Percentiles rank a stretch among this genome's conserved stretches.
Conservation (phyloP, 2,797 vertebrate genomes). For the Erethizon dorsatum region DNA sequence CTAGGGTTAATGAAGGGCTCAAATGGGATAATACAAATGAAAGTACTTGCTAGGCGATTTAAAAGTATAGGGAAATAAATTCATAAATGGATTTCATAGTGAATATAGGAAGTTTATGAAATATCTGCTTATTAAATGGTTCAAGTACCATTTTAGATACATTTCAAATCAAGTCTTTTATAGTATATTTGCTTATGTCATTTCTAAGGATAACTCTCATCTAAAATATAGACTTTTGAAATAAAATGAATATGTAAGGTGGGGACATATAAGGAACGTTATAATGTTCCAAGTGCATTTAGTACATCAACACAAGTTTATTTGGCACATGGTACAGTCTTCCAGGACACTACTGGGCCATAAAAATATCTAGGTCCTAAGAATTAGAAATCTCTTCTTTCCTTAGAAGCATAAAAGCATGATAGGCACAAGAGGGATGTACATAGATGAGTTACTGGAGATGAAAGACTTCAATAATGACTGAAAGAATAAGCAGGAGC, state of each 20-base stretch:
- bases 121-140: slow-evolving; percentile 27
- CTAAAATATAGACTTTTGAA: neutral
- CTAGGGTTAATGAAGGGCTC: slow-evolving; percentile 17
- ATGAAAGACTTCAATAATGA: neutral
- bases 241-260: neutral
- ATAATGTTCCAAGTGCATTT: slow-evolving; percentile 5
- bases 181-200: neutral
- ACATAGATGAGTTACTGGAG: neutral
- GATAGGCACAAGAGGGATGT: neutral
- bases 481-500: neutral
- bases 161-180: neutral
- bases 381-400: neutral
- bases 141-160: slow-evolving; percentile 13
- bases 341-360: neutral
- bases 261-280: neutral
- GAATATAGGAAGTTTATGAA: neutral
- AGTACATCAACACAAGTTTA: neutral
- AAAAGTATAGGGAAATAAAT: slow-evolving; percentile 52
- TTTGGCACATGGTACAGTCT: neutral
- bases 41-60: slow-evolving; percentile 12
- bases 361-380: neutral
- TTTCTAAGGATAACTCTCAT: neutral
- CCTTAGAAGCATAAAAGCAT: neutral
- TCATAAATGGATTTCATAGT: neutral
- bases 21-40: slow-evolving; percentile 49